Evolutionary conservation across 2,797 vertebrate genomes (phyloP), one percentile per base, ranked within the genome.

Genomic region (Knipowitschia caucasica): DNA sequence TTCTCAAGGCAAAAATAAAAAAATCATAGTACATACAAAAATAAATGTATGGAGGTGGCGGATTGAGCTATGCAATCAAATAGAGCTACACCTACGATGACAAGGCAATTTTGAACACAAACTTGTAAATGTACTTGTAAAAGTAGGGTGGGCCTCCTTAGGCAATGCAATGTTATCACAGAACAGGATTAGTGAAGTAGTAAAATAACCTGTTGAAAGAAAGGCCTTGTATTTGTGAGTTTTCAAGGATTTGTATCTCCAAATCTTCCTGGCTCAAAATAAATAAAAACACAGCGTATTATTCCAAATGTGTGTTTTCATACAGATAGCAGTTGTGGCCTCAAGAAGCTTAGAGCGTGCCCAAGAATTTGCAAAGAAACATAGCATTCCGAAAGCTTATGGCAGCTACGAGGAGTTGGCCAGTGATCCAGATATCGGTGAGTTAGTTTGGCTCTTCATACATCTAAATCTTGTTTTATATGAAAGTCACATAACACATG

Each of bases 371-470:
- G 87, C 91, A n/a, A 64, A 60, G 63, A 89, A 52, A 39, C 84
- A 90, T 0, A 14, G 69, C 35, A 82, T 92, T 69, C 83, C 84
- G 5, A 84, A 73, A 50, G 88, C 82, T 3, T 91, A 91, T 0
- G 83, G 88, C 53, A 90, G 89, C 56, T 92, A 91, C 2, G 78
- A 88, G 52, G 88, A 91, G 56, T 71, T 91, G 64, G 84, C 88
- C 18, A 65, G 55, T 1, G 84, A 91, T 67, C 75, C 83, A 3
- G 59, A 90, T 15, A 77, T 91, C 31, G 90, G 90, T 91, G 73
- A 87, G 83, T 50, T 11, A 40, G 50, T 25, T 51, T 25, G 42
- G 57, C 33, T 31, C 24, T 20, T 33, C 34, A 14, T 46, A 51
- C 36, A 62, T 35, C 29, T 46, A 42, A 60, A 47, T 15, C n/a